These are phyloP conservation scores for Dicyrtoma fusca DNA, from an alignment of 2,888 invertebrate species.

Conservation along the genomic window DNA sequence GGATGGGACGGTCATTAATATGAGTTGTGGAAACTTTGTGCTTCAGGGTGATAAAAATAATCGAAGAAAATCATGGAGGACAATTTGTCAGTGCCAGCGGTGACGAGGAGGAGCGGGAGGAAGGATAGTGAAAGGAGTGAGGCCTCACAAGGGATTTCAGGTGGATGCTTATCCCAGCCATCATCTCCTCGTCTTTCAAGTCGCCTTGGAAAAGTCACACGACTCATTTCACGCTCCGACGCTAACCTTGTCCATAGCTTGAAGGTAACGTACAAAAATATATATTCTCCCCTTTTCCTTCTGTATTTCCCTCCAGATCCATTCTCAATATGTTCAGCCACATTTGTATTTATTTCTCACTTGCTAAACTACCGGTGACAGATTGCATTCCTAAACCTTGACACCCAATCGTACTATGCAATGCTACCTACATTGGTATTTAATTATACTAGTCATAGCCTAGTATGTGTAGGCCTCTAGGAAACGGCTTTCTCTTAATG, in stretches of 20 bases:
- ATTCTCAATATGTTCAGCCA: too few species aligned
- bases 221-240: conserved; percentile 54
- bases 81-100: conserved; percentile 27
- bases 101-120: not conserved
- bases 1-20: too few species aligned
- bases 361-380: conserved; percentile 17
- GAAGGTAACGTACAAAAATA: conserved; percentile 21
- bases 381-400: conserved; percentile 12
- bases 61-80: conserved; percentile 30
- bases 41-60: too few species aligned
- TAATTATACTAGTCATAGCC: too few species aligned
- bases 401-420: not conserved
- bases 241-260: conserved; percentile 49
- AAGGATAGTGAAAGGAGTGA: conserved; percentile 31
- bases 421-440: not conserved
- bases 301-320: not conserved
- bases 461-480: too few species aligned
- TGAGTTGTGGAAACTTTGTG: too few species aligned
- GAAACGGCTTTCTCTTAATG: too few species aligned
- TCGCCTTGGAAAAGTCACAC: conserved; percentile 49
- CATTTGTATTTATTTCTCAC: conserved; percentile 10
- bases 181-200: conserved; percentile 50
- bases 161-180: conserved; percentile 45
- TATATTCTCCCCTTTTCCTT: not conserved
- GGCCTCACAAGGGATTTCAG: conserved; percentile 30